These are phyloP conservation scores for Phenganax marumi DNA, from an alignment of 92 coral and sea anemone species.

Conservation along the genomic window DNA sequence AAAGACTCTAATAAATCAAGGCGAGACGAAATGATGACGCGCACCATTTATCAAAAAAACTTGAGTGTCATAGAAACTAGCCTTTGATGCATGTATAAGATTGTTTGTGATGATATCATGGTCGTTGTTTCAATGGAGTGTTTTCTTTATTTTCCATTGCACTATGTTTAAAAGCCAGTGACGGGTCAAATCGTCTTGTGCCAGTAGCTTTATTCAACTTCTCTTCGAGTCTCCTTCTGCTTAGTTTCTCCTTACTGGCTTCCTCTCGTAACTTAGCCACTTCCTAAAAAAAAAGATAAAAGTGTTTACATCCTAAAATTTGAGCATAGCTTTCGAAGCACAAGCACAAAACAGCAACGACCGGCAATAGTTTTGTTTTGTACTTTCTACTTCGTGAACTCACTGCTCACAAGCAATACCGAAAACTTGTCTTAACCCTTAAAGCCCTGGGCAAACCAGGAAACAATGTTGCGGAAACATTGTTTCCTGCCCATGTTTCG, in stretches of 20 bases:
- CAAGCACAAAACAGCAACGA: not conserved
- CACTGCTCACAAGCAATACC: too few species aligned
- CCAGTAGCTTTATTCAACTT: conserved; percentile 54
- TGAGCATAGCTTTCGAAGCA: not conserved
- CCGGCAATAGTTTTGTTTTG: too few species aligned
- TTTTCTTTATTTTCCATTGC: conserved; percentile 66
- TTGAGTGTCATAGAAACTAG: too few species aligned
- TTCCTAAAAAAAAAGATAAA: conserved; percentile 58
- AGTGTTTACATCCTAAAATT: not conserved
- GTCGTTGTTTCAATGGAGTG: conserved; percentile 49
- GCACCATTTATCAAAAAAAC: too few species aligned
- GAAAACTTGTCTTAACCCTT: too few species aligned
- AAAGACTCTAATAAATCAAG: too few species aligned
- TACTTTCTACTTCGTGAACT: too few species aligned
- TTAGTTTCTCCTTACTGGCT: conserved; percentile 68
- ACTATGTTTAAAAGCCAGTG: conserved; percentile 72
- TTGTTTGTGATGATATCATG: not conserved
- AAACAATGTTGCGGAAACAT: too few species aligned
- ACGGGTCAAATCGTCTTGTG: conserved; percentile 75
- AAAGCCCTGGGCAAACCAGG: too few species aligned
- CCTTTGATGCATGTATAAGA: too few species aligned
- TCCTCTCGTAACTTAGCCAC: conserved; percentile 73
- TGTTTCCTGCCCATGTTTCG: too few species aligned
- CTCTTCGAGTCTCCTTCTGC: conserved; percentile 64
- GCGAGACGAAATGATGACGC: too few species aligned